Base-by-base conservation (phyloP, 1,140 invertebrate genomes). In the Trichonephila clavipes region DNA sequence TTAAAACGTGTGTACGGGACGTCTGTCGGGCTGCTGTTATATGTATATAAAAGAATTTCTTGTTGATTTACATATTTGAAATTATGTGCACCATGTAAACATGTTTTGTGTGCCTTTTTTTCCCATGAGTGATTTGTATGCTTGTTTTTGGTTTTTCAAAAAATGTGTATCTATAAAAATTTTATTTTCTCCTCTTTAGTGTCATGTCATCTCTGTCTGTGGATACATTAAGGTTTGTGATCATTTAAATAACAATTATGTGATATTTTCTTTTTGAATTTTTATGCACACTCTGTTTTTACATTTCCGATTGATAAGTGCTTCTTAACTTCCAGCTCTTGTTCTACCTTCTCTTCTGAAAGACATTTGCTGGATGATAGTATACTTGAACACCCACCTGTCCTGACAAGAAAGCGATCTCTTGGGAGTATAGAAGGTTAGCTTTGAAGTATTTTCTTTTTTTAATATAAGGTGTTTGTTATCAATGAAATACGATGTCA, bases 291-390 rank as follows among this genome's bases (percentile, higher is more conserved):
- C 34, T 28, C 28, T 40, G 4, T 40, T 40, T 40, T 40, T 40
- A 40, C 34, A 40, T 40, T 40, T 77, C n/a, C 28, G 28, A 10
- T 82, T 19, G 18, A 58, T 87, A 18, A 69, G 90, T 81, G 83
- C 28, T 88, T 81, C 69, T 61, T 94, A 40, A 51, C 64, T 92
- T 94, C 51, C 24, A 90, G 93, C 89, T 92, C 82, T 81, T 95
- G 94, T 94, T 94, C 94, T 16, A 95, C 94, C 88, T 93, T 94
- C 85, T 85, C 87, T 59, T 93, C 90, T 86, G 90, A 94, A 81
- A 95, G 96, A 19, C 96, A 96, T 94, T 95, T 96, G 21, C 92
- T 96, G 24, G 96, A 96, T 94, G 96, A 96, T 93, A 96, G 96
- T 94, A 96, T 96, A 3, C 94, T 96, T 44, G 96, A 95, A 93